phyloP scores from a whole-genome alignment of 2,888 invertebrate genomes.

The Ptychoptera albimana region DNA sequence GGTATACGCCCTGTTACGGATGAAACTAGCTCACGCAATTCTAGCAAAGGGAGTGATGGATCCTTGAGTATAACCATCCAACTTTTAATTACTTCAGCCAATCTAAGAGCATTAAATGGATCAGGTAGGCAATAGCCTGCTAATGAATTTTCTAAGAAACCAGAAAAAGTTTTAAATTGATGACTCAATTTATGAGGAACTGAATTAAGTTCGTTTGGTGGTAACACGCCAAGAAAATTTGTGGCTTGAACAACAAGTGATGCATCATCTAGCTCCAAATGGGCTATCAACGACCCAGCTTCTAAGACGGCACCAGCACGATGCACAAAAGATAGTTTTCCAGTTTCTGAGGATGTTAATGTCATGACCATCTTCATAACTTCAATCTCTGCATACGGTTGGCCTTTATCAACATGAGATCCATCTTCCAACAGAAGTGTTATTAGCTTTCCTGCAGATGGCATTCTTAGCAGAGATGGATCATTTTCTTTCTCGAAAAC shows the following conservation, averaged over 20 bases:
- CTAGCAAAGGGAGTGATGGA: constrained; percentile 83
- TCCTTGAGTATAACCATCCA: constrained; percentile 89
- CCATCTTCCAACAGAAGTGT: constrained; percentile 87
- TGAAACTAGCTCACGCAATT: constrained; percentile 90
- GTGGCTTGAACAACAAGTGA: constrained; percentile 74
- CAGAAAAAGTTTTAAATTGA: constrained; percentile 56
- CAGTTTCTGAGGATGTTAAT: constrained; percentile 71
- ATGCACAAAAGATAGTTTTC: constrained; percentile 72
- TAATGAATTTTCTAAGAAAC: constrained; percentile 75
- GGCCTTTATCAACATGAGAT: constrained; percentile 80
- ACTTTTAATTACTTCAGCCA: constrained; percentile 72
- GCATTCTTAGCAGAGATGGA: constrained; percentile 81
- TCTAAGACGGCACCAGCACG: constrained; percentile 88
- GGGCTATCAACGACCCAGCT: constrained; percentile 73
- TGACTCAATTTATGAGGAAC: constrained; percentile 80
- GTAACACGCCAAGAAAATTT: constrained; percentile 68
- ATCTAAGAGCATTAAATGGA: constrained; percentile 66
- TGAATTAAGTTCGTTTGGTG: constrained; percentile 44
- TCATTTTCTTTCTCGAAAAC: constrained; percentile 98
- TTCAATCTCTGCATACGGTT: constrained; percentile 95
- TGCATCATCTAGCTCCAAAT: constrained; percentile 78
- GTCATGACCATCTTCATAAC: constrained; percentile 99
- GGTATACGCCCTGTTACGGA: constrained; percentile 95
- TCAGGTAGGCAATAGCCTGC: constrained; percentile 81
- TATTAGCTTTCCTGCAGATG: constrained; percentile 89